phyloP scores from a whole-genome alignment of 1,140 invertebrate species.

The Notospermus geniculatus region DNA sequence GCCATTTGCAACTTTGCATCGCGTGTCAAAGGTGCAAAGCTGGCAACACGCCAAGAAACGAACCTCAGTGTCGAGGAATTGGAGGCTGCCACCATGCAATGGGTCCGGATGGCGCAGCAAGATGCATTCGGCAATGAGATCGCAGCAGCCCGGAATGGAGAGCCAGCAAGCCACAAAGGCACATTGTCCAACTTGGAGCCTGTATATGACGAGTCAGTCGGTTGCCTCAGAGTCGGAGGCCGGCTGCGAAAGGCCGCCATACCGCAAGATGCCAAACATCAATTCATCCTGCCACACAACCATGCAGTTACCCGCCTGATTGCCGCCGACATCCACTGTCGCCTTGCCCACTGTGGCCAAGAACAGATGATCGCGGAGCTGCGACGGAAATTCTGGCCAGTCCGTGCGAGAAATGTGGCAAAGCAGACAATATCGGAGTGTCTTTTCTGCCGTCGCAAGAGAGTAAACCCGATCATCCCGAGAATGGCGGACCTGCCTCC shows the following conservation, averaged over 20 bases:
- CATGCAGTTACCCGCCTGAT: background rate
- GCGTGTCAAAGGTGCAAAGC: too few relatives aligned
- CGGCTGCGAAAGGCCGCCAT: background rate
- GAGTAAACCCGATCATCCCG: background rate
- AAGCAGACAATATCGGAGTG: background rate
- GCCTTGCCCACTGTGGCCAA: background rate
- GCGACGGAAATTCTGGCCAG: conserved; percentile 3
- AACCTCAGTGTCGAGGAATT: too few relatives aligned
- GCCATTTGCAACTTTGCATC: too few relatives aligned
- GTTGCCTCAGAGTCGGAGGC: background rate
- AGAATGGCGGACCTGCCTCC: background rate
- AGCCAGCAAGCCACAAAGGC: background rate
- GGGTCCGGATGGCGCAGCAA: background rate
- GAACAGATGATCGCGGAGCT: conserved; percentile 1
- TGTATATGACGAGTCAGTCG: background rate
- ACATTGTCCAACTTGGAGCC: background rate
- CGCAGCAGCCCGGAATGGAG: background rate
- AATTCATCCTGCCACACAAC: background rate
- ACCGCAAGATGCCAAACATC: conserved; percentile 4
- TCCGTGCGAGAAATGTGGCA: background rate
- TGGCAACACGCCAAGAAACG: too few relatives aligned
- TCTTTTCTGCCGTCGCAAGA: background rate
- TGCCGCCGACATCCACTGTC: background rate
- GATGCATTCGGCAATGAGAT: background rate
- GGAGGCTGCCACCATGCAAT: background rate